A percentile compares a stretch with the other conserved stretches of the same genome.
Evolutionary conservation across 1,140 invertebrate genomes (phyloP).

Genomic region (Mercenaria mercenaria): DNA sequence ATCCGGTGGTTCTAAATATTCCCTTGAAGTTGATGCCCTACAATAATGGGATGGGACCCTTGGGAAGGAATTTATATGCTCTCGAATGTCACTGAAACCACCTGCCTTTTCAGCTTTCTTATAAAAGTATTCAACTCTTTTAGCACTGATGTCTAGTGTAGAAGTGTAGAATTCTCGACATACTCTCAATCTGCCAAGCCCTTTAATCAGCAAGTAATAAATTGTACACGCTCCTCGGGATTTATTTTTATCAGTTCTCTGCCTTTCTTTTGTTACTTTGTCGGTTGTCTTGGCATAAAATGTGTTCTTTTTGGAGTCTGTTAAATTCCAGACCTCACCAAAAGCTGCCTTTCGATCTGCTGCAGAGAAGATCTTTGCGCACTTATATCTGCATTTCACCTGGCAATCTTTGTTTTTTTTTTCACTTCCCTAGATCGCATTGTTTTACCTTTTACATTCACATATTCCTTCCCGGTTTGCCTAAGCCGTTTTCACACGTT

Average conservation of each 20-base stretch:
- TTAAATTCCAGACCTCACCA: slow-evolving; percentile 38
- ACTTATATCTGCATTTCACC: slow-evolving; percentile 36
- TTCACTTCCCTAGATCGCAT: slow-evolving; percentile 14
- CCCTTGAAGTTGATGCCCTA: not conserved
- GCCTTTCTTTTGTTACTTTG: not conserved
- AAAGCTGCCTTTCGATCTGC: not conserved
- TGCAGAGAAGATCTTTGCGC: not conserved
- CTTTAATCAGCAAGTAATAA: not conserved
- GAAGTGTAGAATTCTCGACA: slow-evolving; percentile 37
- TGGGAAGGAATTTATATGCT: slow-evolving; percentile 44
- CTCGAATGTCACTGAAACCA: not conserved
- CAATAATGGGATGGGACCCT: not conserved
- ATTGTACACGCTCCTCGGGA: not conserved
- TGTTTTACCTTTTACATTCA: not conserved
- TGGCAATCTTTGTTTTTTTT: slow-evolving; percentile 43
- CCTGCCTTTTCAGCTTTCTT: not conserved
- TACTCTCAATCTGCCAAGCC: not conserved
- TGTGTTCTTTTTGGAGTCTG: slow-evolving; percentile 10
- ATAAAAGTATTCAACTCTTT: not conserved
- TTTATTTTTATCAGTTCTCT: not conserved
- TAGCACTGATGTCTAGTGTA: slow-evolving; percentile 35
- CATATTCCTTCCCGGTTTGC: slow-evolving; percentile 14
- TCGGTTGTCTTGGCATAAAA: slow-evolving; percentile 34
- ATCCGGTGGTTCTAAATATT: not conserved
- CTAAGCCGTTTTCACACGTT: slow-evolving; percentile 1